Base-by-base conservation (phyloP, 2,888 invertebrate genomes). In the Autographa pulchrina region DNA sequence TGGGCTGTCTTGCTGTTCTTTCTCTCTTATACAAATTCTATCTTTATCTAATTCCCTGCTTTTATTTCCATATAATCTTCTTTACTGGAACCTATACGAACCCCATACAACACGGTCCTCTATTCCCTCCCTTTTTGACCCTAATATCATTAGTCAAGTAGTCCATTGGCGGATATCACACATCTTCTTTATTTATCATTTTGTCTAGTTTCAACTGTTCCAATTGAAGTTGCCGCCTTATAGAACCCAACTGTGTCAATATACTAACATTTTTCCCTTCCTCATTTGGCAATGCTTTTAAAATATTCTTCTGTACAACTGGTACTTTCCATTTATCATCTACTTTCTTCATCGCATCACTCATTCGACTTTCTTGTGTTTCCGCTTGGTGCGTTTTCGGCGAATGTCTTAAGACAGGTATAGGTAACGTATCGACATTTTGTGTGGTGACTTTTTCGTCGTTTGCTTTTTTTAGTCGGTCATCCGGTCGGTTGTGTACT, bases 171-270 rank as follows among this genome's bases (percentile, higher is more conserved):
- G 16, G 32, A 7, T 48, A 65, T 65, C 68, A 77, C 66, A 79
- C 84, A 62, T 88, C 88, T 25, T 87, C 86, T 71, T 90, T 92
- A 0, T 84, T 77, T 58, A 88, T 52, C 92, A 92, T 90, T 83
- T 93, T 94, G 89, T 97, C 97, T 78, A 97, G 90, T 80, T 96
- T 96, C 72, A 97, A 86, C 86, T 97, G 97, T 71, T 97, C 97
- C 59, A 97, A 92, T 80, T 97, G 97, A 82, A 97, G 85, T 82
- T 97, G 97, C 81, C 97, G 94, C 56, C 97, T 90, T 70, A 97
- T 97, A 16, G 97, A 97, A 0, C 97, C 97, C 52, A 97, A 89
- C 86, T 97, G 97, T 0, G 97, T 97, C 75, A 97, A 84, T 72
- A 97, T 97, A 80, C 89, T 95, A 67, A 96, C 93, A 82, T 92